phyloP scores from a whole-genome alignment of 2,113 vertebrate genomes.

The Donacobius atricapilla region DNA sequence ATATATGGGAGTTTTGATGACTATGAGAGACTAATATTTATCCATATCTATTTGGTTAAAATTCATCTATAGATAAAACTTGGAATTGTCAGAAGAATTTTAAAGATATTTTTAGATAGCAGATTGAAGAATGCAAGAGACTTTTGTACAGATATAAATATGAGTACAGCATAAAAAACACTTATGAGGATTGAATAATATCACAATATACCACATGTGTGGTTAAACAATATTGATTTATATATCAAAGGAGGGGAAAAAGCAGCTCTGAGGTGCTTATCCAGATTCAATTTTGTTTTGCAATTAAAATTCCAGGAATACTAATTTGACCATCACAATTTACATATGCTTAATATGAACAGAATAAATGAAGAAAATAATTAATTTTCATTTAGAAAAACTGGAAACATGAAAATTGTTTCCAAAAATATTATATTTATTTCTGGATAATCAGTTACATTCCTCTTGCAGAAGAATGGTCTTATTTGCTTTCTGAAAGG shows the following conservation, averaged over 20 bases:
- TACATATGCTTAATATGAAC: not conserved
- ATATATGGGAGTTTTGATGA: not conserved
- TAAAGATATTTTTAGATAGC: not conserved
- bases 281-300: not conserved
- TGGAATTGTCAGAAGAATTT: not conserved
- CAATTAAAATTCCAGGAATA: not conserved
- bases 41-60: not conserved
- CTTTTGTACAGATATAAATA: not conserved
- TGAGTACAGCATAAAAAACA: not conserved
- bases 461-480: not conserved
- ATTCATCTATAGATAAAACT: not conserved
- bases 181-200: not conserved
- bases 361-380: not conserved
- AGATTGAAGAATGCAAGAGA: not conserved
- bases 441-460: not conserved
- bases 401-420: not conserved
- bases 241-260: not conserved
- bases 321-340: not conserved
- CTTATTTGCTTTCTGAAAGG: not conserved
- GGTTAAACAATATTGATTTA: not conserved
- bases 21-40: not conserved
- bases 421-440: not conserved
- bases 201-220: not conserved
- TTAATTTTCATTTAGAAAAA: not conserved
- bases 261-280: not conserved